A percentile compares a stretch with the other conserved stretches of the same genome.
Conservation (phyloP, 92 coral and sea anemone species). For the Chrysogorgia sp. region DNA sequence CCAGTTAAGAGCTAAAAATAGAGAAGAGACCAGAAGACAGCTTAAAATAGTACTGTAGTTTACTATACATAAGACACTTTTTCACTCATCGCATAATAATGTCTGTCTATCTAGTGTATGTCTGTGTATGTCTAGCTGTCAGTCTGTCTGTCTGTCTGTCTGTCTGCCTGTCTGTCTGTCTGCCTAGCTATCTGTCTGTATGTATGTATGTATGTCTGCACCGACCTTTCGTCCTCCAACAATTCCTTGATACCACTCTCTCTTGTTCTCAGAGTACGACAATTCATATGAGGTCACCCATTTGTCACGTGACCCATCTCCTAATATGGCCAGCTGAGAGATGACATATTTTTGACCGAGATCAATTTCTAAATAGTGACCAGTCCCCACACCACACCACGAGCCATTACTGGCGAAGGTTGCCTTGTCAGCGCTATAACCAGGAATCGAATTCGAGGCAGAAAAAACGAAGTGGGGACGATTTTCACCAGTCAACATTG, state of each 20-base stretch:
- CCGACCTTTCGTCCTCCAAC: neutral
- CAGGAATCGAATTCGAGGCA: conserved; percentile 11
- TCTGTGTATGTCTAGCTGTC: too few relatives aligned
- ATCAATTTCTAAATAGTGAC: conserved; percentile 18
- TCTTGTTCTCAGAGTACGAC: neutral
- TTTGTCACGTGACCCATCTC: neutral
- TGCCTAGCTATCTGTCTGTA: too few relatives aligned
- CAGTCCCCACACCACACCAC: conserved; percentile 11
- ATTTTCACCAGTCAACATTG: conserved; percentile 14
- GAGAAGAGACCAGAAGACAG: neutral
- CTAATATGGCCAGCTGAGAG: conserved; percentile 6
- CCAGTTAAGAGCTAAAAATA: conserved; percentile 3
- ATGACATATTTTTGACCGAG: conserved; percentile 9
- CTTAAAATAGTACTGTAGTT: too few relatives aligned
- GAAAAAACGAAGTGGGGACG: neutral
- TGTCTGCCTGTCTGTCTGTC: too few relatives aligned
- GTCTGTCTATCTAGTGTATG: too few relatives aligned
- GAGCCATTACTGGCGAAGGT: neutral
- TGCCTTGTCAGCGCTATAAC: conserved; percentile 27
- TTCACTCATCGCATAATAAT: too few relatives aligned
- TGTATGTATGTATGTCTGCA: too few relatives aligned
- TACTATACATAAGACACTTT: too few relatives aligned
- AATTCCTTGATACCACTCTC: conserved; percentile 6
- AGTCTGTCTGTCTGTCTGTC: too few relatives aligned
- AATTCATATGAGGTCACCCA: conserved; percentile 17